Evolutionary conservation across 2,113 vertebrate species (phyloP).

Genomic region (Paratilapia polleni): DNA sequence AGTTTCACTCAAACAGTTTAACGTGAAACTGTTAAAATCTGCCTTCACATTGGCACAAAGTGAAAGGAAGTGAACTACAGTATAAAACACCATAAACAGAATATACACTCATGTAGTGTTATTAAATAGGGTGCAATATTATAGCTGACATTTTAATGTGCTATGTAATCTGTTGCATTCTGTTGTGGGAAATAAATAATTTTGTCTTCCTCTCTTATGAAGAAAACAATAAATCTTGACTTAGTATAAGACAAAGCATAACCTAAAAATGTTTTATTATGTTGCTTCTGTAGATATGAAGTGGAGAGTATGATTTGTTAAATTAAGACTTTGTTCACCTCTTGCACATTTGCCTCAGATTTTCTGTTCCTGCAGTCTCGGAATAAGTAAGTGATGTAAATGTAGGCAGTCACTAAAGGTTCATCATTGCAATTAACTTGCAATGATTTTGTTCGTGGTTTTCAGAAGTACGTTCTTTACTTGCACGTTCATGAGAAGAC

Average conservation of each 20-base stretch:
- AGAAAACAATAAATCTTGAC: neutral
- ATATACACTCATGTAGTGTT: neutral
- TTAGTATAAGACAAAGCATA: neutral
- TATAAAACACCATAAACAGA: neutral
- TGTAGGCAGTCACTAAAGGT: constrained; percentile 6
- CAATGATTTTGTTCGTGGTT: constrained; percentile 19
- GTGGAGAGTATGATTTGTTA: neutral
- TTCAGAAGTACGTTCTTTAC: neutral
- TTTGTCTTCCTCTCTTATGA: neutral
- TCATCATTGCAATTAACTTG: neutral
- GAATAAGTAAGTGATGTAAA: neutral
- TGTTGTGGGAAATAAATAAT: neutral
- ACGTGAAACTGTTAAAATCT: neutral
- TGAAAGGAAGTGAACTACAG: neutral
- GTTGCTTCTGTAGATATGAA: neutral
- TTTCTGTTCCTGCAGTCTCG: constrained; percentile 8
- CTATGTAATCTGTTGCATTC: neutral
- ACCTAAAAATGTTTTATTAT: neutral
- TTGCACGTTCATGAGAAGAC: neutral
- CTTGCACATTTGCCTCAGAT: neutral
- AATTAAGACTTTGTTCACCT: neutral
- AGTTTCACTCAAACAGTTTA: neutral
- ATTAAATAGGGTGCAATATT: neutral
- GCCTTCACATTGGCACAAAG: neutral
- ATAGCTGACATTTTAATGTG: neutral